These are phyloP conservation scores for Montipora capitata DNA, from an alignment of 92 coral and sea anemone species.

Conservation along the genomic window DNA sequence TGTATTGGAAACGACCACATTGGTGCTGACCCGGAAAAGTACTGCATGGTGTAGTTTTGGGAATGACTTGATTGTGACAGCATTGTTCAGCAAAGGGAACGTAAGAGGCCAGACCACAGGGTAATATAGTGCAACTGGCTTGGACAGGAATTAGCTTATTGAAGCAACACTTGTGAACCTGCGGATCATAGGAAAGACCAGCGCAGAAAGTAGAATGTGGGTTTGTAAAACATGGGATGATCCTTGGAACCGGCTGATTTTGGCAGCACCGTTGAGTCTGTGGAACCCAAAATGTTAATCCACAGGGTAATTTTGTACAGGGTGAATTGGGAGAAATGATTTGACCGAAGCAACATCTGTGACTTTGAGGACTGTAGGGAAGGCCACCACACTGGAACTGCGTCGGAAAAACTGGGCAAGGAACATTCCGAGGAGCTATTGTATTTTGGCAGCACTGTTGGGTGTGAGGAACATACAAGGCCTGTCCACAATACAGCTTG, in stretches of 20 bases:
- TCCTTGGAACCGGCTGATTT: not conserved
- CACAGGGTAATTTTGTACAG: conserved; percentile 16
- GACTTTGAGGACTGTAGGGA: not conserved
- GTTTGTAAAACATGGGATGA: conserved; percentile 1
- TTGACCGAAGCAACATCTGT: not conserved
- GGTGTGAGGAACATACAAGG: conserved; percentile 27
- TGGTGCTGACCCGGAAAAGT: not conserved
- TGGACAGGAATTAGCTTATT: not conserved
- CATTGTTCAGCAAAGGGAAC: conserved; percentile 1
- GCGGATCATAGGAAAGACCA: conserved; percentile 8
- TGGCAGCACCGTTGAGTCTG: conserved; percentile 35
- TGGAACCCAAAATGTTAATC: conserved; percentile 8
- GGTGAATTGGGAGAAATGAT: not conserved
- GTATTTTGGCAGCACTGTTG: conserved; percentile 20
- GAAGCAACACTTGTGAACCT: conserved; percentile 1
- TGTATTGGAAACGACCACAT: not conserved
- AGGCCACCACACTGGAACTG: conserved; percentile 16
- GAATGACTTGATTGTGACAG: conserved; percentile 4
- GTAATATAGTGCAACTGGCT: not conserved
- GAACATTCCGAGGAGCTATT: conserved; percentile 2
- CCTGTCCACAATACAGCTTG: conserved; percentile 17
- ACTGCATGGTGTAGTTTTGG: not conserved
- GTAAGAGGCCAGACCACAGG: conserved; percentile 9
- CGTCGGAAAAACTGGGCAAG: not conserved
- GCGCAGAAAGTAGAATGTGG: not conserved